Conservation (phyloP, 2,113 vertebrate genomes). For the Tetraodon nigroviridis region DNA sequence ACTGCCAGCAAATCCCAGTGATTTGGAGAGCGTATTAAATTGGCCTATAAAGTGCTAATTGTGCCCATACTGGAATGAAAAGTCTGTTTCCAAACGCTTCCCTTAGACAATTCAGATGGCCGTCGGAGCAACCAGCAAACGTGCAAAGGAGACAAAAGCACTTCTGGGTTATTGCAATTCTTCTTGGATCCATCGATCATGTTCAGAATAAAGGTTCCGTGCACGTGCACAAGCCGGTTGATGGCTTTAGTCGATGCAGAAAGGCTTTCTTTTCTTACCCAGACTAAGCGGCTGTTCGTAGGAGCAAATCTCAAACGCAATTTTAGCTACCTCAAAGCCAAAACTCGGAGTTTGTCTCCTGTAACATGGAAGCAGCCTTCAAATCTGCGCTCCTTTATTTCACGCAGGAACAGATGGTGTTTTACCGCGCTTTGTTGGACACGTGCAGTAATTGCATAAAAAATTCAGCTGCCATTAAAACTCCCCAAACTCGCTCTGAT, state of each 20-base stretch:
- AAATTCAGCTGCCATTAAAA: conserved; percentile 40
- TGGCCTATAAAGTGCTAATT: conserved; percentile 54
- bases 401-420: conserved; percentile 64
- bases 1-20: conserved; percentile 49
- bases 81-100: conserved; percentile 26
- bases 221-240: neutral
- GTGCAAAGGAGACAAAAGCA: conserved; percentile 17
- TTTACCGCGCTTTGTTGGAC: conserved; percentile 51
- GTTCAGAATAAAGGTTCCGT: conserved; percentile 1
- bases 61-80: conserved; percentile 41
- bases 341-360: conserved; percentile 25
- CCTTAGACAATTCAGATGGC: conserved; percentile 36
- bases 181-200: neutral
- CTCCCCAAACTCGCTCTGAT: conserved; percentile 29
- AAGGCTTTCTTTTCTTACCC: neutral
- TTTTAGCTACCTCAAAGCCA: conserved; percentile 22
- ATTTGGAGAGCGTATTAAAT: conserved; percentile 49
- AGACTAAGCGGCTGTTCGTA: no score
- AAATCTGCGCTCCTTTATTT: conserved; percentile 53
- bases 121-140: conserved; percentile 16
- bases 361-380: conserved; percentile 35
- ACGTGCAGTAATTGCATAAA: conserved; percentile 44
- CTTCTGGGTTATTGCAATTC: conserved; percentile 6
- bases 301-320: neutral
- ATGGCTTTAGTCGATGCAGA: neutral